These are phyloP conservation scores for Axea sp. DNA, from an alignment of 2,888 invertebrate genomes.

Conservation along the genomic window DNA sequence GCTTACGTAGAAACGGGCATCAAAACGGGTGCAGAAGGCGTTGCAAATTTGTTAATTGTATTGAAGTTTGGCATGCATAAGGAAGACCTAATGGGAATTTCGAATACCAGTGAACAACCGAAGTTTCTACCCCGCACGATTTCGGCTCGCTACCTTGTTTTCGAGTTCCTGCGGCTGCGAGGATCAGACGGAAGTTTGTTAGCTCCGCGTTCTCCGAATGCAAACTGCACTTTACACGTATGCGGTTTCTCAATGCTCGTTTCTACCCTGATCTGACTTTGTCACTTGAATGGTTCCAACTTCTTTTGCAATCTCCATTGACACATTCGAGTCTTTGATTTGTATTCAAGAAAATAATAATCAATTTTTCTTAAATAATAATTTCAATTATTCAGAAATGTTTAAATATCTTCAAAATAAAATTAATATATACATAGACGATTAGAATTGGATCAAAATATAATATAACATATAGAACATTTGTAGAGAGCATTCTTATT, in stretches of 20 bases:
- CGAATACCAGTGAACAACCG: constrained; percentile 44
- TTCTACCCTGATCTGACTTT: constrained; percentile 24
- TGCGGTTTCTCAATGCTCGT: constrained; percentile 50
- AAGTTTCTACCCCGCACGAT: constrained; percentile 48
- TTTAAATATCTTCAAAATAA: too few species aligned
- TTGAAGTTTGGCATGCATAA: constrained; percentile 54
- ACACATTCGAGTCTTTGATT: too few species aligned
- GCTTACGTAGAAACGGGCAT: not conserved
- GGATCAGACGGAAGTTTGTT: constrained; percentile 59
- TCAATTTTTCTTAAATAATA: too few species aligned
- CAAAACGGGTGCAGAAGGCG: constrained; percentile 23
- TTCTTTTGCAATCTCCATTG: too few species aligned
- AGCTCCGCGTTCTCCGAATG: constrained; percentile 40
- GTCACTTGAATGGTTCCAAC: too few species aligned
- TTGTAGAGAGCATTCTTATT: too few species aligned
- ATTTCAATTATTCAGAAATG: too few species aligned
- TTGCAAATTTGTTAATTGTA: constrained; percentile 60
- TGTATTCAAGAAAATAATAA: too few species aligned
- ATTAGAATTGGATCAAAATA: too few species aligned
- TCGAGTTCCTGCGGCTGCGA: constrained; percentile 50
- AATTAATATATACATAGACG: too few species aligned
- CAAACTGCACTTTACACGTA: constrained; percentile 58
- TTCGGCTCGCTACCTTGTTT: constrained; percentile 50
- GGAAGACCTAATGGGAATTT: constrained; percentile 62
- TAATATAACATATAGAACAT: too few species aligned